phyloP scores from a whole-genome alignment of 2,113 vertebrate species.

The Tachuris rubrigastra region DNA sequence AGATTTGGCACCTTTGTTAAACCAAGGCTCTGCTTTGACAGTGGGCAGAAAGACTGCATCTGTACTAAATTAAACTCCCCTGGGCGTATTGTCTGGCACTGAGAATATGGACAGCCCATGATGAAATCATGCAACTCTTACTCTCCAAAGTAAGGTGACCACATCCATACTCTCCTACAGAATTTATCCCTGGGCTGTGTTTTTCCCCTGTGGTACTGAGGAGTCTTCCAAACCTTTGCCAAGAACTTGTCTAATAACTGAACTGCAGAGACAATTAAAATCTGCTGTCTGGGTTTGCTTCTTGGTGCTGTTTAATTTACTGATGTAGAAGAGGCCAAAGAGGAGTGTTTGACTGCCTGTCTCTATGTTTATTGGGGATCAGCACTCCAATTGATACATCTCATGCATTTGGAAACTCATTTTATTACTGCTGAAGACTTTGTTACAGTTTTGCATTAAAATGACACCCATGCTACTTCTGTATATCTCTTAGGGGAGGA shows the following conservation, averaged over 20 bases:
- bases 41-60: background rate
- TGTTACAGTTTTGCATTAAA: background rate
- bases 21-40: background rate
- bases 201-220: background rate
- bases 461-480: background rate
- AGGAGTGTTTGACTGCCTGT: background rate
- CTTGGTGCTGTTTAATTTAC: background rate
- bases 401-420: background rate
- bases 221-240: background rate
- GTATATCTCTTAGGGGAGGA: background rate
- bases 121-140: background rate
- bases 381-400: background rate
- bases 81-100: background rate
- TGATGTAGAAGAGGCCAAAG: background rate
- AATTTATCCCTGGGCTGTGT: background rate
- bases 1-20: background rate
- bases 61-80: background rate
- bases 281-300: background rate
- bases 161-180: background rate
- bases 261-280: background rate
- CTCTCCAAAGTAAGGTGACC: background rate
- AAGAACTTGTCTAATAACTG: background rate
- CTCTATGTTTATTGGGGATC: background rate
- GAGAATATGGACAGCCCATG: background rate
- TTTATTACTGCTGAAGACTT: background rate